These are phyloP conservation scores for Scaptodrosophila latifasciaeformis DNA, from an alignment of 2,888 invertebrate species.

Conservation along the genomic window DNA sequence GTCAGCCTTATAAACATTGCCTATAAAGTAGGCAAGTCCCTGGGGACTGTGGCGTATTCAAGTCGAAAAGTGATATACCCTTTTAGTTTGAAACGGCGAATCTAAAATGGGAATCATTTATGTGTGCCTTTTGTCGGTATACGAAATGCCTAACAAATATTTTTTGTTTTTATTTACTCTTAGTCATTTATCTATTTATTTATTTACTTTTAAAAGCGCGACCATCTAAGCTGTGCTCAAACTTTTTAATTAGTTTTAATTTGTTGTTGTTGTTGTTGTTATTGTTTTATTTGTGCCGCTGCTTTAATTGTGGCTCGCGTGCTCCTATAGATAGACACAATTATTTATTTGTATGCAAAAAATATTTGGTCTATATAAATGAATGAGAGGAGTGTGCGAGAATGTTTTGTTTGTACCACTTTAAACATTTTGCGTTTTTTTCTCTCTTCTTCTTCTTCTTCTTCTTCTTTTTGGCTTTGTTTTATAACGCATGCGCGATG, in stretches of 20 bases:
- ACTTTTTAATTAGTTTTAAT: constrained; percentile 55
- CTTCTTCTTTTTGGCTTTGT: constrained; percentile 47
- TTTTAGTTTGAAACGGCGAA: too few relatives aligned
- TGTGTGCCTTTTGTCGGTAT: too few relatives aligned
- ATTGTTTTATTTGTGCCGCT: not conserved
- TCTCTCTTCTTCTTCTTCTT: too few relatives aligned
- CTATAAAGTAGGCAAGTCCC: too few relatives aligned
- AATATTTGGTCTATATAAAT: constrained; percentile 21
- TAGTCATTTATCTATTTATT: constrained; percentile 65
- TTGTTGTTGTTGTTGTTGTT: constrained; percentile 5
- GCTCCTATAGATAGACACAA: constrained; percentile 31
- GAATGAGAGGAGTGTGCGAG: not conserved
- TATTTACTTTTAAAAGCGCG: constrained; percentile 2
- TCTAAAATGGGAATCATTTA: too few relatives aligned
- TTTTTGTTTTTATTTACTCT: constrained; percentile 61
- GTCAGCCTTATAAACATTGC: too few relatives aligned
- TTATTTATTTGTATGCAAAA: too few relatives aligned
- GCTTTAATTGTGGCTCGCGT: constrained; percentile 18
- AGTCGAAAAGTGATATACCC: too few relatives aligned
- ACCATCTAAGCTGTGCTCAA: constrained; percentile 40
- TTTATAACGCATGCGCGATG: constrained; percentile 56
- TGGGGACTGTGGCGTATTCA: too few relatives aligned
- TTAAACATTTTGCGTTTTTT: constrained; percentile 53
- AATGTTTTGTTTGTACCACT: constrained; percentile 44
- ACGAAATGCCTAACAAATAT: constrained; percentile 28